Evolutionary conservation across 2,888 invertebrate species (phyloP), one percentile per base, ranked within the genome.

Genomic region (Drosophila cognata): DNA sequence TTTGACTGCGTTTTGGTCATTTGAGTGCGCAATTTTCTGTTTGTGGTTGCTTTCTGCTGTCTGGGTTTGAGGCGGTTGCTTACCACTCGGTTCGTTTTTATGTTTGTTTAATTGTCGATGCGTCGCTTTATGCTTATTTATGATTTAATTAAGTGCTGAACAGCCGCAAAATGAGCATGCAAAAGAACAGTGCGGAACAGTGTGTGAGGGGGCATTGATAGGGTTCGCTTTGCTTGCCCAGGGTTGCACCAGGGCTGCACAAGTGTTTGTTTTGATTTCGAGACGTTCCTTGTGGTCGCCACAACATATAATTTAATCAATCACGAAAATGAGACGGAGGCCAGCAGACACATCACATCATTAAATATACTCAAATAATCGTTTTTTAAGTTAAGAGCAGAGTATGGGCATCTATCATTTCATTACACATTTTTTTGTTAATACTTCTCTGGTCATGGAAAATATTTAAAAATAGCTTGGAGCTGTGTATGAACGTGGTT

Each of bases 81-180:
- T 38, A 73, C 81, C 79, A 77, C 70, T 88, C 63, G 59, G 63
- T 61, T 78, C 63, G 74, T 82, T 88, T 89, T 89, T 83, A 79
- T 88, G 89, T 89, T 89, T 89, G 90, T 85, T 89, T 89, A 87
- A 91, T 90, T 89, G 89, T 80, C 80, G 80, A 69, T 80, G 89
- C 85, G 88, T 73, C 85, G 85, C 79, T 84, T 88, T 74, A 79
- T 88, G 88, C 89, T 88, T 88, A 88, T 88, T 89, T 89, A 88
- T 89, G 88, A 88, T 88, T 88, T 88, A 88, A 88, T 88, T 88
- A 88, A 89, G 81, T 89, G 86, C 79, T 73, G 71, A 66, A 68
- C 74, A 61, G 71, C 79, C 81, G 70, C 75, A 79, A 83, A 80
- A 86, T 88, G 79, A 81, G 79, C 69, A 74, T 74, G 77, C 68